Evolutionary conservation across 2,797 vertebrate genomes (phyloP).

Genomic region (Arrhamphus sclerolepis): DNA sequence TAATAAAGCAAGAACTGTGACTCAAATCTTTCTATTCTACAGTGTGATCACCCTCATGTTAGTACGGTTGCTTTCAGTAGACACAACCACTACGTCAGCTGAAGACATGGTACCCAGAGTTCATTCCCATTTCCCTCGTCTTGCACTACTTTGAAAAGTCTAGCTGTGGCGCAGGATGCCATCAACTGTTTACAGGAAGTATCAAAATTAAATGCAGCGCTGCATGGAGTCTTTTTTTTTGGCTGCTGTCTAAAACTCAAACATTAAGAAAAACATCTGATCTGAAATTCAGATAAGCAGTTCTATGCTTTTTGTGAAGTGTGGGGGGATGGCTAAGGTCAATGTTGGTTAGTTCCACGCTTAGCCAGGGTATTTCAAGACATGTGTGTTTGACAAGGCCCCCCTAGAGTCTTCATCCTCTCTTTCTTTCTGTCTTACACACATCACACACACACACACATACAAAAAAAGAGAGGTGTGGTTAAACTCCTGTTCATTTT

Average conservation of each 20-base stretch:
- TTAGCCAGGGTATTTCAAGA: constrained; percentile 30
- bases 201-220: constrained; percentile 63
- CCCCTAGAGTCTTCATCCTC: constrained; percentile 25
- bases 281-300: constrained; percentile 70
- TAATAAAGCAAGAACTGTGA: constrained; percentile 56
- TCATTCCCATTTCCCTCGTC: constrained; percentile 35
- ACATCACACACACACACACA: constrained; percentile 38
- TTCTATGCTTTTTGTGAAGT: constrained; percentile 40
- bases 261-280: constrained; percentile 47
- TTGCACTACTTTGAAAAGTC: constrained; percentile 17
- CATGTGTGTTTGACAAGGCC: constrained; percentile 40
- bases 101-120: constrained; percentile 29
- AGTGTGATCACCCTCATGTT: constrained; percentile 44
- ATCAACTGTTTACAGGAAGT: constrained; percentile 66
- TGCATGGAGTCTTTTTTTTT: constrained; percentile 37
- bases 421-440: constrained; percentile 32
- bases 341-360: constrained; percentile 41
- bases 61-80: constrained; percentile 26
- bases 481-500: constrained; percentile 74
- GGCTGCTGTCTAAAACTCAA: constrained; percentile 30
- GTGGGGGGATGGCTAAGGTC: constrained; percentile 42
- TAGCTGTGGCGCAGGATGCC: constrained; percentile 24
- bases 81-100: constrained; percentile 6
- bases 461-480: constrained; percentile 65
- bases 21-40: constrained; percentile 46